Evolutionary conservation across 2,888 invertebrate species (phyloP), one percentile per base, ranked within the genome.

Genomic region (Noctua comes): DNA sequence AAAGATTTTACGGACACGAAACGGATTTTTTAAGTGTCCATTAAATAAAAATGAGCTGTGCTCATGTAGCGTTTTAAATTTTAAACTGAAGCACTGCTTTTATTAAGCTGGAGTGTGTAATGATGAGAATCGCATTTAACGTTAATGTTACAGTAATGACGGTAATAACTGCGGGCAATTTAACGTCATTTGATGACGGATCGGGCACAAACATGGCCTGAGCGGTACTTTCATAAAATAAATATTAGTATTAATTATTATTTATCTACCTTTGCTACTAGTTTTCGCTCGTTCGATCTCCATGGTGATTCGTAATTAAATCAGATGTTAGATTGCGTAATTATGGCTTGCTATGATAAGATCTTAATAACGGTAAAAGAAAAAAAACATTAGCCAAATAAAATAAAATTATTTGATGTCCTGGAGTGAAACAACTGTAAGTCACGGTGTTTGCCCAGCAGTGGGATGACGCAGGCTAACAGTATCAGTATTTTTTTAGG

Each of bases 81-180:
- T 79, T 54, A 78, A 75, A 82, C 62, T 73, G 48, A 70, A 66
- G 76, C 54, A 36, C 57, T 65, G 83, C 73, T 86, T 75, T 86
- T 80, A 51, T 80, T 72, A 69, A 24, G n/a, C 71, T 73, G 51
- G 51, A 27, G 43, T 24, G 73, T 43, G 51, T 82, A 71, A 86
- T 64, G 46, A 68, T 51, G 68, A 68, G 57, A 46, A 72, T 71
- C 57, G 54, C 68, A 48, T 81, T 85, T 43, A 82, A 65, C 77
- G 83, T 76, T 82, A 86, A 65, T 82, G 71, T 57, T 16, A 54
- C 54, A 71, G 72, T 76, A 82, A 83, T 73, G 48, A 54, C 6
- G 5, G 69, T 51, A 54, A 76, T 83, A 86, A 73, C 48, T 76
- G 72, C 83, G 65, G 64, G 43, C 65, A 43, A 82, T 86, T 82